Evolutionary conservation across 2,888 invertebrate genomes (phyloP).

Genomic region (Oxytorus armatus): DNA sequence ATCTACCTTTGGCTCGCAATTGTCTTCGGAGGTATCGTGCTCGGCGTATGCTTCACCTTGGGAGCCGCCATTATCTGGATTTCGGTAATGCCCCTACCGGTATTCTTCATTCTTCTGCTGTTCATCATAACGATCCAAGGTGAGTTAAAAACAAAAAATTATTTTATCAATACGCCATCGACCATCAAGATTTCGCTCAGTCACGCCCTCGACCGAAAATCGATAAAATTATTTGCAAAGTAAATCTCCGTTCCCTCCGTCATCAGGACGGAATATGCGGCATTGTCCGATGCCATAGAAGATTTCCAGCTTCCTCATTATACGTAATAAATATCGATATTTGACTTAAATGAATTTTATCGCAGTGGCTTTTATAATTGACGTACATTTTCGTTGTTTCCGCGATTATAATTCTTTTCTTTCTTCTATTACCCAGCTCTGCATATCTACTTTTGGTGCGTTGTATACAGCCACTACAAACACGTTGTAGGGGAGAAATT

Average conservation of each 20-base stretch:
- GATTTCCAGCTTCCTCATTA: no score
- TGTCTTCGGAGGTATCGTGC: background rate
- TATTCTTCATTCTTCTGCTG: background rate
- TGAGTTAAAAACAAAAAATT: no score
- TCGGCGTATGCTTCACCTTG: background rate
- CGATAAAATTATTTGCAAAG: no score
- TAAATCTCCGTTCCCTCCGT: no score
- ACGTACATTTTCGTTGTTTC: background rate
- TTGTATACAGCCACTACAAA: conserved; percentile 59
- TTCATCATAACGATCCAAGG: background rate
- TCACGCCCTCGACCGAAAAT: no score
- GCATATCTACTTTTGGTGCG: conserved; percentile 53
- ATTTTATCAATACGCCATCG: no score
- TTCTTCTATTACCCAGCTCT: conserved; percentile 19
- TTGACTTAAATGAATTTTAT: no score
- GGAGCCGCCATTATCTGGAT: background rate
- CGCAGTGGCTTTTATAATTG: no score
- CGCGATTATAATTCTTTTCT: background rate
- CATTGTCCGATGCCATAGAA: no score
- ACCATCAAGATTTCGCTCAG: no score
- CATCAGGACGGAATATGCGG: no score
- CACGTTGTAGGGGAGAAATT: conserved; percentile 43
- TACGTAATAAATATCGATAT: no score
- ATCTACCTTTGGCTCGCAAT: conserved; percentile 46
- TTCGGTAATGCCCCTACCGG: background rate